Evolutionary conservation across 1,140 invertebrate genomes (phyloP), one percentile per base, ranked within the genome.

Genomic region (Stenopsyche tienmushanensis): DNA sequence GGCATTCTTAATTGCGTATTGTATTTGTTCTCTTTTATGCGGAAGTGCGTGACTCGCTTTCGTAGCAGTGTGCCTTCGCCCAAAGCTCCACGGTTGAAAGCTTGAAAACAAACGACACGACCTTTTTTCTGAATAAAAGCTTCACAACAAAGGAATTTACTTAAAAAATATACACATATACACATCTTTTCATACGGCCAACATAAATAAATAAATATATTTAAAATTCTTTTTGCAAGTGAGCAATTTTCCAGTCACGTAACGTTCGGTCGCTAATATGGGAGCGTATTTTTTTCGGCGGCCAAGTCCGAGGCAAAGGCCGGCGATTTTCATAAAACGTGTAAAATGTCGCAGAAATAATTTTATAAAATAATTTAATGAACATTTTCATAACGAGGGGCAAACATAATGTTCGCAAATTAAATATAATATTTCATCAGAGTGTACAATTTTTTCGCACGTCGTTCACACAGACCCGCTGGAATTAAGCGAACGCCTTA

Each of bases 1-100:
- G 62, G 50, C 62, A 26, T 69, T 60, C 58, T 65, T 69, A 69
- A 69, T 69, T 69, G 67, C 58, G 63, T 69, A 69, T 69, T 65
- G 67, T 69, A 69, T 65, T 69, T 65, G 67, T 69, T 60, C 64
- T 25, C 53, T 49, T 63, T 54, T 65, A 60, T 47, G 24, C 53
- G 59, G 62, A 69, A 63, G 67, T 69, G 64, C 67, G 67, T 69
- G 67, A 69, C 67, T 69, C 42, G 64, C 42, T 60, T 50, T 62
- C 41, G 17, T 20, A 39, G 53, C 13, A 55, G 29, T 29, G 53
- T 39, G 20, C 54, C 29, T 15, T 3, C 10, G 8, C 26, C 53
- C 50, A 5, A 5, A 34, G 29, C 13, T 53, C 50, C 21, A 24
- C 25, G 50, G 47, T 20, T 50, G 18, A 50, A 54, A 58, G 57